A percentile compares a stretch with the other conserved stretches of the same genome.
Evolutionary conservation across 2,797 vertebrate species (phyloP).

Genomic region (Todus mexicanus): DNA sequence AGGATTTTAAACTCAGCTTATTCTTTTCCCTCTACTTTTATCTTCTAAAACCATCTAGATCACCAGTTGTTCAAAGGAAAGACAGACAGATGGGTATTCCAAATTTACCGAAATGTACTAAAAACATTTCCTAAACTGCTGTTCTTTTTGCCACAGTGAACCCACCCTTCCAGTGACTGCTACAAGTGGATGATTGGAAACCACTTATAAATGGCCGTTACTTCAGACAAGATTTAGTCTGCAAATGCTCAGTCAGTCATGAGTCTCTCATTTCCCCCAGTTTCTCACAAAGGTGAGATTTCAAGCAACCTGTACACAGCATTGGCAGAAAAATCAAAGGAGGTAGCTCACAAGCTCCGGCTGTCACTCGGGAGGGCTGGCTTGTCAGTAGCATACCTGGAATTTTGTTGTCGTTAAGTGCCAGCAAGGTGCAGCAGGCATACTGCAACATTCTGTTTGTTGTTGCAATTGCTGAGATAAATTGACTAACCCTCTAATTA

Average conservation of each 20-base stretch:
- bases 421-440: not conserved
- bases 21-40: not conserved
- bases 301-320: not conserved
- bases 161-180: not conserved
- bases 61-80: not conserved
- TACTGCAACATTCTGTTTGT: not conserved
- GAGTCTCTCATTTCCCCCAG: not conserved
- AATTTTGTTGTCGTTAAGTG: not conserved
- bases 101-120: not conserved
- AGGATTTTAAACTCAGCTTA: not conserved
- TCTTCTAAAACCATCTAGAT: not conserved
- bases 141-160: not conserved
- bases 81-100: not conserved
- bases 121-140: not conserved
- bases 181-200: not conserved
- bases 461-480: not conserved
- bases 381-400: not conserved
- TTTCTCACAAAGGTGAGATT: slow-evolving; percentile 23
- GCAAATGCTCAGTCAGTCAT: not conserved
- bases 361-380: not conserved
- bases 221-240: not conserved
- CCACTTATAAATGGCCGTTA: not conserved
- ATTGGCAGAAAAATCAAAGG: not conserved
- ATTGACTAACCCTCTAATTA: not conserved
- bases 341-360: not conserved